phyloP scores from a whole-genome alignment of 2,888 invertebrate species.

The Diaprepes abbreviatus region DNA sequence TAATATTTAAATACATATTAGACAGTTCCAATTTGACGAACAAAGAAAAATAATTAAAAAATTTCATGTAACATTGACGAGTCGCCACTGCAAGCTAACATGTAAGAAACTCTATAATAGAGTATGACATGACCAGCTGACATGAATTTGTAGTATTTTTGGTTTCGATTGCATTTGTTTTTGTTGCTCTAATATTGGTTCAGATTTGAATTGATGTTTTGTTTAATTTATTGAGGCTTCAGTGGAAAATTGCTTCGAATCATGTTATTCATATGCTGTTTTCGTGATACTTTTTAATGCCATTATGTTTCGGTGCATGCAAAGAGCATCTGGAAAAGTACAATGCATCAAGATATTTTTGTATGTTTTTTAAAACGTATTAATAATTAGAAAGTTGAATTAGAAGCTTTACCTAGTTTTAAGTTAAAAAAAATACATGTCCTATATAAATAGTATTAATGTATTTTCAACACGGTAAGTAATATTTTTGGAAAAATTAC shows the following conservation, averaged over 20 bases:
- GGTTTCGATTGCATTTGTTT: slow-evolving; percentile 30
- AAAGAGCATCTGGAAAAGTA: slow-evolving; percentile 1
- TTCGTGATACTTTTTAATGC: slow-evolving; percentile 11
- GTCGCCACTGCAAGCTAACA: not conserved
- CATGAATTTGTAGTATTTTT: slow-evolving; percentile 29
- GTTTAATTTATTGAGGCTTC: slow-evolving; percentile 25
- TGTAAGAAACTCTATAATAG: slow-evolving; percentile 14
- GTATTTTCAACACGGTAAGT: too few species aligned
- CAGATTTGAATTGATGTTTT: slow-evolving; percentile 29
- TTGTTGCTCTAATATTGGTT: slow-evolving; percentile 26
- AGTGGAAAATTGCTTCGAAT: slow-evolving; percentile 11
- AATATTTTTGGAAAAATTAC: too few species aligned
- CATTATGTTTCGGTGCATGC: slow-evolving; percentile 13
- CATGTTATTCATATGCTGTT: slow-evolving; percentile 20
- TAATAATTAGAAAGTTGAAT: too few species aligned
- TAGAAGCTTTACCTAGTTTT: too few species aligned
- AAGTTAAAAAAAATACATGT: too few species aligned
- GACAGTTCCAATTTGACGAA: too few species aligned
- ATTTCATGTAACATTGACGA: too few species aligned
- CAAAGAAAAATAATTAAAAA: too few species aligned
- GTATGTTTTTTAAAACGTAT: not conserved
- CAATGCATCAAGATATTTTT: not conserved
- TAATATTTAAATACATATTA: too few species aligned
- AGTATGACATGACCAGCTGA: slow-evolving; percentile 24
- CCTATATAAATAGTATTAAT: too few species aligned